Evolutionary conservation across 2,113 vertebrate genomes (phyloP), one percentile per base, ranked within the genome.

Genomic region (Nothoprocta perdicaria): DNA sequence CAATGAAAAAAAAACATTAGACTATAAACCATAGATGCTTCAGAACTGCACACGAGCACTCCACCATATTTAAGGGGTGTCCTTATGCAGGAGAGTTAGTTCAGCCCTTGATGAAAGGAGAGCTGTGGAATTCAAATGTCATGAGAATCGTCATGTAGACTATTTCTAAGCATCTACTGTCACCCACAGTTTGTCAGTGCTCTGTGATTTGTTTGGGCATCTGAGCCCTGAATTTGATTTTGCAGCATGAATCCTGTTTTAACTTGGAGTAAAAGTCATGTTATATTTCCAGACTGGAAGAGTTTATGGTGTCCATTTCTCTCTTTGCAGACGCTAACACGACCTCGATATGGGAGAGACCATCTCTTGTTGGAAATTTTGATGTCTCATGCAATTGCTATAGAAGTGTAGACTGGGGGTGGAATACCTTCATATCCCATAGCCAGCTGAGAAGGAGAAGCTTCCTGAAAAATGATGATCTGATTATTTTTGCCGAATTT

Each of bases 401-500:
- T 29, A 96, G 98, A 69, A 96, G 93, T 35, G 0, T 3, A 1
- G 12, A 88, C n/a, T 74, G 8, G 43, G 98, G 99, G 3, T 99
- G 98, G 99, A 71, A 3, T 38, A 96, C 17, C 2, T 97, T 99
- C 93, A 97, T 99, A 29, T 98, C 98, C 29, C 98, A 99, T 79
- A 79, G 94, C 12, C 96, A 98, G 38, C 63, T 99, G 74, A 94
- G 67, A 10, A 96, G 84, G 33, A 98, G 96, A 80, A 98, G 68
- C 91, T 99, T 98, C 95, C 96, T 99, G 43, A 99, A 98, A 94
- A 98, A 99, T 18, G 90, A 98, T 12, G 97, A 98, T 91, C 97
- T 99, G 46, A 98, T 99, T 79, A 96, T 99, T 67, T 98, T 98
- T 46, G 96, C 97, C 75, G 97, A 99, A 92, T 98, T 99, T 88